These are phyloP conservation scores for Spialia ferax DNA, from an alignment of 2,888 invertebrate species.

Conservation along the genomic window DNA sequence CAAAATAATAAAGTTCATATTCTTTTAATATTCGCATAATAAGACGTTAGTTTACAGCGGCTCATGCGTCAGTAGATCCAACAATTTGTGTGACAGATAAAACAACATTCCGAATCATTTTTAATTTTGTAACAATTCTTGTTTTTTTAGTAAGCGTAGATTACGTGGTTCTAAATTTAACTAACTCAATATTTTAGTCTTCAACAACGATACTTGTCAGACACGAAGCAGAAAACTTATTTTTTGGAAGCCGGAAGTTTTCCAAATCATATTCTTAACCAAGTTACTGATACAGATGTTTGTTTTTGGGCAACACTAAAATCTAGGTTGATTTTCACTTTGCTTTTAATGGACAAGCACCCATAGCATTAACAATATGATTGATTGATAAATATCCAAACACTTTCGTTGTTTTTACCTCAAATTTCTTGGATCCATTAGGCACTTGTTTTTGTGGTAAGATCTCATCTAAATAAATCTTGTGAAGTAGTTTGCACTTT, in stretches of 20 bases:
- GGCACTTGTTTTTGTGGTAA: conserved; percentile 13
- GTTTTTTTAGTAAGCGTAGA: neutral
- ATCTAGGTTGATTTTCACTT: neutral
- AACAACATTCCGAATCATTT: conserved; percentile 12
- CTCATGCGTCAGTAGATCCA: conserved; percentile 1
- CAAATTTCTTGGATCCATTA: conserved; percentile 21
- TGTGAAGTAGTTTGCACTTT: conserved; percentile 14
- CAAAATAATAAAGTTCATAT: no score
- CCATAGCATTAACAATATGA: conserved; percentile 4
- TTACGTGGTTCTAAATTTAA: neutral
- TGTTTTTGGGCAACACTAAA: no score
- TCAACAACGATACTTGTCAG: neutral
- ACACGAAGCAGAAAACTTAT: neutral
- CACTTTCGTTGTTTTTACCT: neutral
- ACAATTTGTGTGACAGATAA: neutral
- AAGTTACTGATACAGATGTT: no score
- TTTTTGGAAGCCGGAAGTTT: neutral
- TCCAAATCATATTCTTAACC: neutral
- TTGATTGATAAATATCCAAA: neutral
- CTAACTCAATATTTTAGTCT: neutral
- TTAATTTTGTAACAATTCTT: conserved; percentile 14
- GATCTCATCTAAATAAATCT: conserved; percentile 9
- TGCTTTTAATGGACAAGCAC: neutral
- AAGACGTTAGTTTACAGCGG: neutral
- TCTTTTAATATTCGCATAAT: no score